Base-by-base conservation (phyloP, 2,113 vertebrate genomes). In the Gorsachius goisagi region DNA sequence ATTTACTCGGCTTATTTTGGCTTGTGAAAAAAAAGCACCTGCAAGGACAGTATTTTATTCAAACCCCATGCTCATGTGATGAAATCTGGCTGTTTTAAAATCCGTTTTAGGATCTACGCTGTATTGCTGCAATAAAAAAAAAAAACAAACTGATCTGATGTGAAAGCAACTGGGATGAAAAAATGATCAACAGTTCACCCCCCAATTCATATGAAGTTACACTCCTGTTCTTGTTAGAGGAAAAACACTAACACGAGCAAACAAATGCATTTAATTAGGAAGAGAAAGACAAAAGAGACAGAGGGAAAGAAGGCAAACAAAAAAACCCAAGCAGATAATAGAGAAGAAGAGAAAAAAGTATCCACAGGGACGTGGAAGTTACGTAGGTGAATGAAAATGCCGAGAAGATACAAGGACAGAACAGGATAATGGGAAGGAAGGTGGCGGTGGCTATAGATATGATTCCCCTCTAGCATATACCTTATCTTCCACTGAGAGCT, bases 361-460 rank as follows among this genome's bases (percentile, higher is more conserved):
- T 37, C 37, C 15, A 75, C 5, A 22, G 39, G 27, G 5, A 63
- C 22, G 14, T 17, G 3, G 7, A 84, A 49, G 39, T 52, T 72
- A 30, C 2, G 8, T 21, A 79, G 39, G 11, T 52, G 47, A 83
- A 79, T 44, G 30, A 80, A 55, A 90, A 60, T 5, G 15, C 33
- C 18, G 8, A 60, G 21, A 2, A 66, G 39, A 24, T 41, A 53
- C 7, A n/a, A 49, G 12, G 67, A 44, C 35, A 58, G 49, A 68
- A 72, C 16, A 49, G 28, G 16, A 4, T 9, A 47, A 50, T 0
- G 1, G 15, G 28, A 50, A 47, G 55, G 47, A 19, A 15, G 7
- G 33, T 2, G 15, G 15, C 2, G 15, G 15, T 3, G 4, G 9
- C 35, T 58, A 26, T 10, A 47, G 41, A n/a, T 52, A 26, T 2